phyloP scores from a whole-genome alignment of 2,888 invertebrate genomes.

The Eudemis profundana region DNA sequence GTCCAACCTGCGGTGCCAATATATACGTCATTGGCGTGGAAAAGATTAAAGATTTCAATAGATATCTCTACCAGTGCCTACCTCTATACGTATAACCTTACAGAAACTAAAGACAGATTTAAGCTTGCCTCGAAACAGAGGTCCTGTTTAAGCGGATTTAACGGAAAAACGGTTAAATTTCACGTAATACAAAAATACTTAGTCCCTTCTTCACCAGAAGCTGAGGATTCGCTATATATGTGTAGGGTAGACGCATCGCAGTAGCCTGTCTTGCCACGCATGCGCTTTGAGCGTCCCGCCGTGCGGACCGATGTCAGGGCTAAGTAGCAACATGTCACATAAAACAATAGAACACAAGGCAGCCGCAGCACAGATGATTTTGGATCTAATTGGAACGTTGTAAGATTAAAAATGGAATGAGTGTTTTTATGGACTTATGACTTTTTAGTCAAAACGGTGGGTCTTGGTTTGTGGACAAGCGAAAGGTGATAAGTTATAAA shows the following conservation, averaged over 20 bases:
- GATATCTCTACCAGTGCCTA: too few species aligned
- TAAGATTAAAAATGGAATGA: conserved; percentile 3
- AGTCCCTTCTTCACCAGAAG: too few species aligned
- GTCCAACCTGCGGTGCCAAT: too few species aligned
- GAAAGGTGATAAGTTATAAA: neutral
- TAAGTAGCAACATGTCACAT: conserved; percentile 27
- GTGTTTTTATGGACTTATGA: neutral
- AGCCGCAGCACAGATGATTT: neutral
- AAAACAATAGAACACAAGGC: conserved; percentile 8
- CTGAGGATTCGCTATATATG: too few species aligned
- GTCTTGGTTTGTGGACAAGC: neutral
- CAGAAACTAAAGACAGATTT: too few species aligned
- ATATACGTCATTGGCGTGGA: too few species aligned
- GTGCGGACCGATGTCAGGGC: conserved; percentile 50
- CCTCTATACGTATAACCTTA: too few species aligned
- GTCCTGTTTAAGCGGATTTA: too few species aligned
- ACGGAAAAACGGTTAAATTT: too few species aligned
- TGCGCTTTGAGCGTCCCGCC: conserved; percentile 63
- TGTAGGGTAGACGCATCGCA: conserved; percentile 36
- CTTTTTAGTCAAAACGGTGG: neutral
- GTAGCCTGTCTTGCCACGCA: conserved; percentile 59
- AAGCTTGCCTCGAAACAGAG: too few species aligned
- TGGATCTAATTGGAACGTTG: neutral
- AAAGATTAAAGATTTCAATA: too few species aligned
- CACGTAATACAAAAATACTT: too few species aligned